Percentiles rank a stretch among this genome's conserved stretches.
Conservation (phyloP, 2,797 vertebrate genomes). For the Lepus townsendii region DNA sequence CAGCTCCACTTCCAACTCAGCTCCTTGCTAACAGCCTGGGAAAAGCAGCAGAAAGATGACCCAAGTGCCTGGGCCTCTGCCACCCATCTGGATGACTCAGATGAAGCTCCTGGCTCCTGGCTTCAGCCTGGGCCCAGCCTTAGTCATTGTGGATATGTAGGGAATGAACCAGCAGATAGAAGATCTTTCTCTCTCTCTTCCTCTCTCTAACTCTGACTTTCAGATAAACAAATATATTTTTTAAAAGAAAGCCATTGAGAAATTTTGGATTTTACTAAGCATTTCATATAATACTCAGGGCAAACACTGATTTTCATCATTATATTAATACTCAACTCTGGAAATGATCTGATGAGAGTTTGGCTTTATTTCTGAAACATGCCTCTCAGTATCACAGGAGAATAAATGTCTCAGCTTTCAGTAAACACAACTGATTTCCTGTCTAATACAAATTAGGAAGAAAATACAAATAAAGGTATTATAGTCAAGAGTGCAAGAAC, state of each 20-base stretch:
- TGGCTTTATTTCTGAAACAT: slow-evolving; percentile 30
- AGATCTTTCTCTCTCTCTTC: no score
- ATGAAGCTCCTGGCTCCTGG: no score
- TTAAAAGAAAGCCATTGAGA: not conserved
- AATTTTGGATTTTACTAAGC: not conserved
- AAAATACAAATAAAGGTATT: slow-evolving; percentile 1
- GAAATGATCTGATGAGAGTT: not conserved
- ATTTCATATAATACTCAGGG: not conserved
- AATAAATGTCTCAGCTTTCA: not conserved
- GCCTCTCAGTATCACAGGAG: not conserved
- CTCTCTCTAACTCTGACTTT: no score
- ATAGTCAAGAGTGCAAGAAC: not conserved
- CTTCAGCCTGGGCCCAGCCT: no score
- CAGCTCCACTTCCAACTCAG: no score
- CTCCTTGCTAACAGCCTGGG: no score
- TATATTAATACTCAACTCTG: not conserved
- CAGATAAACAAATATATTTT: no score
- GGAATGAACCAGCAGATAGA: no score
- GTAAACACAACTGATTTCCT: slow-evolving; percentile 16
- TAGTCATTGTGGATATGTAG: no score
- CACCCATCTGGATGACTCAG: no score
- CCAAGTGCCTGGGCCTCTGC: no score
- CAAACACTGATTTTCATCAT: slow-evolving; percentile 4
- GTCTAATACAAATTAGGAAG: slow-evolving; percentile 16
- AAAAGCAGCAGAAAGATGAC: no score